A percentile compares a stretch with the other conserved stretches of the same genome.
These are phyloP conservation scores for Orientallactaga sibirica DNA, from an alignment of 2,797 vertebrate genomes.

Conservation along the genomic window DNA sequence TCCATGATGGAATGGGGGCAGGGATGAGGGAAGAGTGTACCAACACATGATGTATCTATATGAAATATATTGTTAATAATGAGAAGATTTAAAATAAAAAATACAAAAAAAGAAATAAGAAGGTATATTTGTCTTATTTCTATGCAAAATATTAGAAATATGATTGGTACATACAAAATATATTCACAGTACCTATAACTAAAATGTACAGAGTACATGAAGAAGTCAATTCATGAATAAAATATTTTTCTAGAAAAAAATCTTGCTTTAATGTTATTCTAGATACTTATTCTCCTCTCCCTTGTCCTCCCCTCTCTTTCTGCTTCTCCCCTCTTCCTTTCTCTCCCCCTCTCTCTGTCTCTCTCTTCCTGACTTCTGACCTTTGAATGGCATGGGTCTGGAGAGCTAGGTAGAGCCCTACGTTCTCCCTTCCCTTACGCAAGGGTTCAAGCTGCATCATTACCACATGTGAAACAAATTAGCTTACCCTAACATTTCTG, in stretches of 20 bases:
- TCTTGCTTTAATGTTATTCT: background rate
- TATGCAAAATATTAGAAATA: too few species aligned
- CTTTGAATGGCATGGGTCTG: background rate
- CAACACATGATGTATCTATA: too few species aligned
- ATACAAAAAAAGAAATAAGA: too few species aligned
- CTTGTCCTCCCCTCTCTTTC: background rate
- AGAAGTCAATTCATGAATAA: too few species aligned
- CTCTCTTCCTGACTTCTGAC: background rate
- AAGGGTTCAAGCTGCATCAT: background rate
- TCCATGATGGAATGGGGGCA: too few species aligned
- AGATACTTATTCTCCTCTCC: background rate
- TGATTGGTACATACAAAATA: too few species aligned
- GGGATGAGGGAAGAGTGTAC: too few species aligned
- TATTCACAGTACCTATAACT: too few species aligned
- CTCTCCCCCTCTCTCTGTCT: background rate
- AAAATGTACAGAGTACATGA: too few species aligned
- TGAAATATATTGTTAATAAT: too few species aligned
- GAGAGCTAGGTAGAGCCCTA: background rate
- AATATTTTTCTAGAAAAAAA: background rate
- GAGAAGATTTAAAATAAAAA: too few species aligned
- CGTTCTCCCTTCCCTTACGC: background rate
- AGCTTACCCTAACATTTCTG: background rate
- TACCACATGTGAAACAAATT: background rate
- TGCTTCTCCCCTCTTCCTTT: accelerated
- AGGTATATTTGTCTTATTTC: too few species aligned